These are phyloP conservation scores for Atethmia centrago DNA, from an alignment of 2,888 invertebrate species.

Conservation along the genomic window DNA sequence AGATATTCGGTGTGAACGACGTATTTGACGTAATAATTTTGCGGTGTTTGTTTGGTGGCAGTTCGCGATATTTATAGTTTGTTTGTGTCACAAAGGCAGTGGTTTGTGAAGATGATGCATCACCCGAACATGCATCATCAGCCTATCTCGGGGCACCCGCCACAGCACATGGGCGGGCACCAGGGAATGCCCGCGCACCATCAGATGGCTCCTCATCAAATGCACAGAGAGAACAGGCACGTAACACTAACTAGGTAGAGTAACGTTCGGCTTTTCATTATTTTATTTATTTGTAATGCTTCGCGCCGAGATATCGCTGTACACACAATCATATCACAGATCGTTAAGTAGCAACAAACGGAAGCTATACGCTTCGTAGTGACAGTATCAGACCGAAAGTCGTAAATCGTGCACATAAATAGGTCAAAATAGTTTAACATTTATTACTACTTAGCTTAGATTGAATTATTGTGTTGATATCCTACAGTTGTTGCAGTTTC, in stretches of 20 bases:
- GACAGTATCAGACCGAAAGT: slow-evolving; percentile 35
- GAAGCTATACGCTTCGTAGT: slow-evolving; percentile 16
- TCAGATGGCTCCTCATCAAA: slow-evolving; percentile 92
- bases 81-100: slow-evolving; percentile 82
- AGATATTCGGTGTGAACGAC: slow-evolving; percentile 77
- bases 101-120: slow-evolving; percentile 88
- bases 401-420: slow-evolving; percentile 45
- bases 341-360: slow-evolving; percentile 41
- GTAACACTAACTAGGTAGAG: slow-evolving; percentile 88
- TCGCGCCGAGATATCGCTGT: slow-evolving; percentile 58
- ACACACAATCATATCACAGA: slow-evolving; percentile 55
- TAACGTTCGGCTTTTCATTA: slow-evolving; percentile 83
- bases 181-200: slow-evolving; percentile 90
- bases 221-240: slow-evolving; percentile 92
- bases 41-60: slow-evolving; percentile 82
- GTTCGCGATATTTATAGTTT: slow-evolving; percentile 75
- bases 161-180: slow-evolving; percentile 87
- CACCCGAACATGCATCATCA: slow-evolving; percentile 91
- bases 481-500: slow-evolving; percentile 18
- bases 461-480: slow-evolving; percentile 21
- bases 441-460: neutral
- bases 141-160: slow-evolving; percentile 89
- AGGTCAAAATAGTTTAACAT: slow-evolving; percentile 57
- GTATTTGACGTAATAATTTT: slow-evolving; percentile 72
- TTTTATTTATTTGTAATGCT: slow-evolving; percentile 75